Conservation (phyloP, 2,113 vertebrate species). For the Ctenomys sociabilis region DNA sequence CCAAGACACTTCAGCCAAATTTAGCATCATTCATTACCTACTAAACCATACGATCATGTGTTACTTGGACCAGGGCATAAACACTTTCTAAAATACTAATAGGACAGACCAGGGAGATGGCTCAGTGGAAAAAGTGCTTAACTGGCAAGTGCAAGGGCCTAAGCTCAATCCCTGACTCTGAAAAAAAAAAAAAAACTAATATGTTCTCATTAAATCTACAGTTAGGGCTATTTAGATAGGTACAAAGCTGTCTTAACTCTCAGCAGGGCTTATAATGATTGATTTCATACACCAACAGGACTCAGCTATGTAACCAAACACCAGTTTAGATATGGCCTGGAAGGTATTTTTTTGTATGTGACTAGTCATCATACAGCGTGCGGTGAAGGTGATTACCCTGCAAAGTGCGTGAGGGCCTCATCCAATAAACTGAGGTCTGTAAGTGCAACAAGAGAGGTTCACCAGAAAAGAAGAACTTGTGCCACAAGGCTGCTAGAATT, state of each 20-base stretch:
- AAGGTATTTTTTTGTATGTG: background rate
- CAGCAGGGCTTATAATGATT: background rate
- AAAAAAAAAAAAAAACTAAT: constrained; percentile 32
- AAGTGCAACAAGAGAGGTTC: background rate
- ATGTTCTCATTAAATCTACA: constrained; percentile 33
- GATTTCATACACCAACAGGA: constrained; percentile 7
- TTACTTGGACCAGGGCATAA: constrained; percentile 32
- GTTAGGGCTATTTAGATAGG: background rate
- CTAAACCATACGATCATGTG: constrained; percentile 1
- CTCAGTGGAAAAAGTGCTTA: too few relatives aligned
- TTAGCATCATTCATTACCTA: constrained; percentile 12
- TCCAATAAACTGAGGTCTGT: background rate
- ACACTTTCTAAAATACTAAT: constrained; percentile 27
- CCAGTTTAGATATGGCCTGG: background rate
- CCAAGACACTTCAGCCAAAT: constrained; percentile 1
- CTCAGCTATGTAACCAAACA: background rate
- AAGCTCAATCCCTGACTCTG: too few relatives aligned
- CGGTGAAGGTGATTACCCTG: constrained; percentile 3
- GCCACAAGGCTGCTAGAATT: background rate
- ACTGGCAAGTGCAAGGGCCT: too few relatives aligned
- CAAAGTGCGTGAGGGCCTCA: background rate
- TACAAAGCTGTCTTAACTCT: background rate
- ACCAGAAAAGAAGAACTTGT: background rate
- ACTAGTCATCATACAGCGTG: background rate
- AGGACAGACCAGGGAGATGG: too few relatives aligned